A percentile compares a stretch with the other conserved stretches of the same genome.
phyloP scores from a whole-genome alignment of 2,797 vertebrate species.

The Arvicola amphibius region DNA sequence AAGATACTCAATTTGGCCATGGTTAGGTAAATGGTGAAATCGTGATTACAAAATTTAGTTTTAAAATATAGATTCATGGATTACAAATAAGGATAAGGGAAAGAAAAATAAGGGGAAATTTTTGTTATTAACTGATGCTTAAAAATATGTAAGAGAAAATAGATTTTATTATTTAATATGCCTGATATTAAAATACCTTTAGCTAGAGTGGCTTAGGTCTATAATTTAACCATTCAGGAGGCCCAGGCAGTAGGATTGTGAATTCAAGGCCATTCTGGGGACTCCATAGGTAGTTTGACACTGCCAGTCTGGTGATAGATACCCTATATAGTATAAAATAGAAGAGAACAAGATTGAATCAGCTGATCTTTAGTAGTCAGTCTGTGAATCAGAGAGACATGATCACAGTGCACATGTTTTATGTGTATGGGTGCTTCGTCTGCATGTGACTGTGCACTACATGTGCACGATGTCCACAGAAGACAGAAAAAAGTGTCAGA shows the following conservation, averaged over 20 bases:
- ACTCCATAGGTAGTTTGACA: background rate
- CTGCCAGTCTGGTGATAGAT: background rate
- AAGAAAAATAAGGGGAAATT: background rate
- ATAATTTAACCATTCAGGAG: background rate
- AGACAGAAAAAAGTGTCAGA: background rate
- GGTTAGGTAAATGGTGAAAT: background rate
- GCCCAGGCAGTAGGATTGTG: background rate
- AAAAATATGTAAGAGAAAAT: slow-evolving; percentile 28
- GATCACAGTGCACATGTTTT: background rate
- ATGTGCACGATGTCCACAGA: background rate
- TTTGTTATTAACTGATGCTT: background rate
- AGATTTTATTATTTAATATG: slow-evolving; percentile 15
- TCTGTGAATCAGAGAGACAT: background rate
- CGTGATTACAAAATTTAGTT: slow-evolving; percentile 26
- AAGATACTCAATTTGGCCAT: background rate
- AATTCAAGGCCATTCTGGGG: background rate
- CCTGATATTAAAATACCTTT: slow-evolving; percentile 39
- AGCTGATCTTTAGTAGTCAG: background rate
- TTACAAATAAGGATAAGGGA: slow-evolving; percentile 23
- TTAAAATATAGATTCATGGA: slow-evolving; percentile 23
- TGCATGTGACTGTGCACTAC: background rate
- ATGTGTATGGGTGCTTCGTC: background rate
- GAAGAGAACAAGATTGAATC: background rate
- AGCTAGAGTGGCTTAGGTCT: background rate
- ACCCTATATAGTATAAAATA: background rate